Evolutionary conservation across 2,888 invertebrate species (phyloP), one percentile per base, ranked within the genome.

Genomic region (Chaitophorus viminalis): DNA sequence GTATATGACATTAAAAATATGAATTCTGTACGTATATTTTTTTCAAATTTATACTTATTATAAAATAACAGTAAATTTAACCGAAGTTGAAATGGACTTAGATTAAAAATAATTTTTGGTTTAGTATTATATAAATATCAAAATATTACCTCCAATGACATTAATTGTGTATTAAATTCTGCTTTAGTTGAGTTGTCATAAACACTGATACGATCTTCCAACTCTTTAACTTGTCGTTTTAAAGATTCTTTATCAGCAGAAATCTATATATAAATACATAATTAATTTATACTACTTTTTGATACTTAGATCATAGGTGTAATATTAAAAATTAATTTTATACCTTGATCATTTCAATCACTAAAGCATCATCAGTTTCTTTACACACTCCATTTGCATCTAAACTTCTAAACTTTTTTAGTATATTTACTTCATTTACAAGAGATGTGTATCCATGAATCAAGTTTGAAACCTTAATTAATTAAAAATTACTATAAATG

Each of bases 371-470:
- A 89, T 91, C 91, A 77, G 89, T 76, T 78, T 86, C 76, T 65
- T 85, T 75, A 89, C 89, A 89, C 84, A 79, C 87, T 65, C 81
- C 81, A 87, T 87, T 74, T 4, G 9, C 65, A 91, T 90, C 89
- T n/a, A 90, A 89, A 82, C 90, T 89, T 89, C 90, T 91, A 25
- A 90, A 82, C 68, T 90, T 90, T 87, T 90, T 91, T 89, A 91
- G 90, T 70, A 90, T 91, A 82, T 92, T 92, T 29, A 93, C 90
- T 89, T 92, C 92, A 90, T 92, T 92, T 88, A 91, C 90, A 39
- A 92, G 91, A 65, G 92, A 91, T 4, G 92, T 91, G 89, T 92
- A 90, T 89, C 92, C 92, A 82, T 92, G 92, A 81, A 92, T 91
- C 29, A 92, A 90, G 90, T 91, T 92, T 8, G 92, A 92, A 86